A percentile compares a stretch with the other conserved stretches of the same genome.
These are phyloP conservation scores for Pseudomyrmex cubaensis DNA, from an alignment of 1,140 invertebrate species.

Conservation along the genomic window DNA sequence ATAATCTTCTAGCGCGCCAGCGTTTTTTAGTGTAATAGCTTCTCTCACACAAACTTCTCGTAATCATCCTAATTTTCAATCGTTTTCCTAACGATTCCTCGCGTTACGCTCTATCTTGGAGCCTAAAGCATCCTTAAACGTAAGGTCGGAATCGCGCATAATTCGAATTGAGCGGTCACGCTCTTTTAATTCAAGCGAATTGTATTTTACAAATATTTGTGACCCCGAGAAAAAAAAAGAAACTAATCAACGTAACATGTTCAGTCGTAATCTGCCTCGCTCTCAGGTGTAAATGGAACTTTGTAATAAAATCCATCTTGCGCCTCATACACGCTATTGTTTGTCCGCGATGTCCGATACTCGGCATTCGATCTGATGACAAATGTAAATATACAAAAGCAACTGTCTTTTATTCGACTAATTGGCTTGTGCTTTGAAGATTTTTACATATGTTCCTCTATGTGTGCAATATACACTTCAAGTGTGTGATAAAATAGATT, in stretches of 20 bases:
- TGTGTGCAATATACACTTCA: not conserved
- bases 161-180: not conserved
- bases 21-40: slow-evolving; percentile 45
- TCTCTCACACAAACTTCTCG: slow-evolving; percentile 30
- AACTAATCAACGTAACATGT: slow-evolving; percentile 15
- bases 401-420: slow-evolving; percentile 21
- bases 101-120: slow-evolving; percentile 1
- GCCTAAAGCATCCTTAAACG: slow-evolving; percentile 23
- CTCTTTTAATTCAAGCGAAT: slow-evolving; percentile 31
- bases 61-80: slow-evolving; percentile 14
- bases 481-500: slow-evolving; percentile 14
- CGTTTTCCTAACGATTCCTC: slow-evolving; percentile 52
- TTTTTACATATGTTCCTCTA: not conserved
- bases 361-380: slow-evolving; percentile 50
- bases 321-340: slow-evolving; percentile 50
- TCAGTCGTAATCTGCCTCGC: slow-evolving; percentile 30
- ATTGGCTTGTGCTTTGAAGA: not conserved
- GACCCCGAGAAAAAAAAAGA: no score
- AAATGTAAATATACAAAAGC: slow-evolving; percentile 33
- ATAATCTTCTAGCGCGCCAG: slow-evolving; percentile 28
- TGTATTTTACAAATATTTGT: slow-evolving; percentile 35
- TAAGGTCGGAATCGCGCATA: not conserved
- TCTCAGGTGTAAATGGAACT: slow-evolving; percentile 51
- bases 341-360: slow-evolving; percentile 54
- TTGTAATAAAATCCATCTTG: slow-evolving; percentile 61